A percentile compares a stretch with the other conserved stretches of the same genome.
Conservation (phyloP, 2,113 vertebrate genomes). For the Verasper variegatus region DNA sequence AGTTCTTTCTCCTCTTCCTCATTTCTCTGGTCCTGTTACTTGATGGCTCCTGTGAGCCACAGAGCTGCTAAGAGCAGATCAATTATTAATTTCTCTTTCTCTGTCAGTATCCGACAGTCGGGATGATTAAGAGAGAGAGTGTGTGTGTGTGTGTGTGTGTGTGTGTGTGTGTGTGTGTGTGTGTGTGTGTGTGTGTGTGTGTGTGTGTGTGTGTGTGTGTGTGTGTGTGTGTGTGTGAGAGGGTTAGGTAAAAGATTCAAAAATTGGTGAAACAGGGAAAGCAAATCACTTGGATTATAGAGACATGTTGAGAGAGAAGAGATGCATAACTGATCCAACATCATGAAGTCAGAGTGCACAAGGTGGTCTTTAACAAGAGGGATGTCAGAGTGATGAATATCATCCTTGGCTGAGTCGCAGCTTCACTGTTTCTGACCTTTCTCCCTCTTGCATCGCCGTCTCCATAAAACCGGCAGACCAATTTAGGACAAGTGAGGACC, state of each 20-base stretch:
- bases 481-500: slow-evolving; percentile 4
- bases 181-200: not conserved
- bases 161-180: not conserved
- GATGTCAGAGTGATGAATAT: slow-evolving; percentile 50
- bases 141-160: slow-evolving; percentile 1
- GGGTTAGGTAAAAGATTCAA: not conserved
- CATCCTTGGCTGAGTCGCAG: slow-evolving; percentile 24
- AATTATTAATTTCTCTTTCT: slow-evolving; percentile 75
- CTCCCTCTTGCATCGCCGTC: slow-evolving; percentile 18
- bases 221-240: slow-evolving; percentile 4
- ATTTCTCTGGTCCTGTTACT: slow-evolving; percentile 40
- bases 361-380: slow-evolving; percentile 31
- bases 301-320: slow-evolving; percentile 9
- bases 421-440: slow-evolving; percentile 45
- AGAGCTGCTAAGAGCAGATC: slow-evolving; percentile 68
- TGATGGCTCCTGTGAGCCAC: slow-evolving; percentile 38
- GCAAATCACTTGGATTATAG: slow-evolving; percentile 21
- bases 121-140: not conserved
- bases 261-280: slow-evolving; percentile 17
- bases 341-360: slow-evolving; percentile 28
- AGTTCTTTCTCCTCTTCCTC: slow-evolving; percentile 58
- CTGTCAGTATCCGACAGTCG: slow-evolving; percentile 40
- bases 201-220: not conserved
- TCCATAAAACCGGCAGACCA: slow-evolving; percentile 22
- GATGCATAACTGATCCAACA: slow-evolving; percentile 39